Evolutionary conservation across 2,888 invertebrate species (phyloP), one percentile per base, ranked within the genome.

Genomic region (Rhodophaea formosa): DNA sequence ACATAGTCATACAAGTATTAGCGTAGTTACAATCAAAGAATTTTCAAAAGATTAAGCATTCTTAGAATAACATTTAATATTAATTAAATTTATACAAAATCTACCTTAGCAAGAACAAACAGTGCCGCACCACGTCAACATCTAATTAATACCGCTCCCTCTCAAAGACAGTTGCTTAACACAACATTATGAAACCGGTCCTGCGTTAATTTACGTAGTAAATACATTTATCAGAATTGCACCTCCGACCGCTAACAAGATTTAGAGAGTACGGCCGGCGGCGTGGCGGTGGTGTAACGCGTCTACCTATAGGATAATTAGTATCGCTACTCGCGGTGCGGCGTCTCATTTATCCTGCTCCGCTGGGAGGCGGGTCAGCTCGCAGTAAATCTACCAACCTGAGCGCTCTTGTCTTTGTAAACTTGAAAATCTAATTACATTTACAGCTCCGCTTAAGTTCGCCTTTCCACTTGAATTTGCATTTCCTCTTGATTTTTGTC

Each of bases 361-460:
- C 82, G 71, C 75, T 62, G 87, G 88, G 89, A 84, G 87, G 82
- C 80, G 82, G 89, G 90, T 89, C 88, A 88, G 89, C 85, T 75
- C 75, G 86, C 88, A 86, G 84, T 91, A 90, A 90, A 90, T 90
- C 88, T 88, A 84, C 84, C 82, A 84, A 89, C 88, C 88, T 88
- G 88, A 88, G 86, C 82, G 81, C 82, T 82, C 86, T 84, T 86
- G 88, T 89, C 88, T 89, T 89, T 87, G 88, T 87, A 88, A 88
- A 88, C 86, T 89, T 82, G 85, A 85, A 89, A 89, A 90, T 89
- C 88, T 91, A 89, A 90, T 90, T 91, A 89, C 89, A 88, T 89
- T 89, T 88, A 88, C 88, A 87, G 82, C 81, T 81, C 80, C 79
- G 85, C 81, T 85, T 82, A 84, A 87, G 82, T 86, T 84, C 81